Evolutionary conservation across 2,888 invertebrate species (phyloP), one percentile per base, ranked within the genome.

Genomic region (Aleiodes leptofemur): DNA sequence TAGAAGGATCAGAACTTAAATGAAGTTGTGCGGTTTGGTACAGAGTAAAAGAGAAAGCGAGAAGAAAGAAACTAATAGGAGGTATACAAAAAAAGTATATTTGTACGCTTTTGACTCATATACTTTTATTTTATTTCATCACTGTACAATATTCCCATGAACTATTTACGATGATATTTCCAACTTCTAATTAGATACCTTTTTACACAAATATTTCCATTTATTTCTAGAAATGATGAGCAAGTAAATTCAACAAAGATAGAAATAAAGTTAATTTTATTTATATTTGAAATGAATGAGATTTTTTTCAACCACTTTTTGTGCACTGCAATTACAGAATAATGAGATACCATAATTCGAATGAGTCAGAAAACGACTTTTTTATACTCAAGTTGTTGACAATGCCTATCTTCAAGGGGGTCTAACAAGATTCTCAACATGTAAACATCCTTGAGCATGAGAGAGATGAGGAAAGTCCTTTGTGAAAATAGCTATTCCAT

Each of bases 1-100:
- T 81, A 83, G 83, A 84, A 83, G 82, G 81, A 85, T 82, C 81
- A 82, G 80, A 86, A 86, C 83, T 86, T 86, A 84, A 86, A 86
- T 86, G 84, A 86, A 86, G 86, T 86, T 86, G 83, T 23, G 80
- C 59, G 53, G 53, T 53, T 53, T 53, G 14, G 53, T 16, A 16
- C 8, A 16, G 73, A 43, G 31, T 70, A 31, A 74, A 72, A 70
- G 55, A 53, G 61, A 23, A 23, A 1, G 69, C 31, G 23, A 23
- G 4, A 16, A 13, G 50, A 53, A 14, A 53, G 16, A 53, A 53
- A 16, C 43, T 43, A 43, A 43, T 43, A 9, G 23, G 23, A 23
- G 23, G 43, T 43, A 14, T 53, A 53, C 6, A 16, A 5, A 53
- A 16, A 53, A 53, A 53, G 53, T 53, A 53, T n/a, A 11, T 38